These are phyloP conservation scores for Alloscopus bannaensis DNA, from an alignment of 2,888 invertebrate genomes.

Conservation along the genomic window DNA sequence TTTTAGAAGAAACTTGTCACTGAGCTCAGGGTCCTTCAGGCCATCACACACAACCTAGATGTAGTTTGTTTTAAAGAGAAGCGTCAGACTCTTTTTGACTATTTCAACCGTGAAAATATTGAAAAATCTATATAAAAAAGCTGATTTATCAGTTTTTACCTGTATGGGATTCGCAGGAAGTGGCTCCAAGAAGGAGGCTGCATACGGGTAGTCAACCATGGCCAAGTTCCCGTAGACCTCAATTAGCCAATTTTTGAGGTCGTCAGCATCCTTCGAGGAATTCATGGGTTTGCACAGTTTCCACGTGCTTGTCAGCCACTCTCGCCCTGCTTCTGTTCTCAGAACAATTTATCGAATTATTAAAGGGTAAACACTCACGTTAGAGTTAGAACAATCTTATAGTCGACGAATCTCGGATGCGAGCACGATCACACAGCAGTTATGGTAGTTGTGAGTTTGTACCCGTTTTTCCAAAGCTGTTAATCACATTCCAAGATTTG, in stretches of 20 bases:
- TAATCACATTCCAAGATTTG: constrained; percentile 86
- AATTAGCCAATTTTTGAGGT: constrained; percentile 83
- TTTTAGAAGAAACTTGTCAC: constrained; percentile 78
- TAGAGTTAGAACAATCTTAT: no score
- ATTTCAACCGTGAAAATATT: no score
- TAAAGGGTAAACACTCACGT: no score
- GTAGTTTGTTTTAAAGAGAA: no score
- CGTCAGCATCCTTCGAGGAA: constrained; percentile 78
- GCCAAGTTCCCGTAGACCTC: constrained; percentile 88
- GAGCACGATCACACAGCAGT: no score
- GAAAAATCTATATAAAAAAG: constrained; percentile 38
- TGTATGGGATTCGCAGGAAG: constrained; percentile 91
- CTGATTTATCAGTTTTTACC: constrained; percentile 75
- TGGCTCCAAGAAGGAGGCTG: constrained; percentile 86
- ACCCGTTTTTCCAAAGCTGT: constrained; percentile 78
- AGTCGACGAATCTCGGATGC: no score
- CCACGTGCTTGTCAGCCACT: constrained; percentile 84
- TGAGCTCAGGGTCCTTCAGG: constrained; percentile 76
- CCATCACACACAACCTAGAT: constrained; percentile 78
- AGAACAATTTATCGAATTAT: no score
- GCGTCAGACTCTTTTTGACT: not conserved
- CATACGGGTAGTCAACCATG: constrained; percentile 97
- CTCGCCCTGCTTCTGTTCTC: constrained; percentile 83
- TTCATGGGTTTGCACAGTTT: constrained; percentile 85
- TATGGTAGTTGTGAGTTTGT: constrained; percentile 69